Evolutionary conservation across 1,140 invertebrate species (phyloP).

Genomic region (Drosophila sp.): DNA sequence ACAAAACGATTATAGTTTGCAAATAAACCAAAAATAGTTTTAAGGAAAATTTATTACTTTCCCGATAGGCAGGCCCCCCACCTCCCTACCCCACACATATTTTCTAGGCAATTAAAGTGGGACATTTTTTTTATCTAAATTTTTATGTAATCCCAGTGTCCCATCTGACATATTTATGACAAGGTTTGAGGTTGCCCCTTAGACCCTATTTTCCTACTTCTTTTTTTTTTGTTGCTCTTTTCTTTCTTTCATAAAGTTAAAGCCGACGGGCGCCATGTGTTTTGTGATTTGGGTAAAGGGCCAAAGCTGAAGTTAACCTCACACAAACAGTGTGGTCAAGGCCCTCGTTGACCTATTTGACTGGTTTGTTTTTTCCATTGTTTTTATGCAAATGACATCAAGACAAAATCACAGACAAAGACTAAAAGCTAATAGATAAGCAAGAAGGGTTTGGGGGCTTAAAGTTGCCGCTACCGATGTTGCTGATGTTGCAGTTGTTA

Average conservation of each 20-base stretch:
- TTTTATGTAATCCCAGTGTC: conserved; percentile 30
- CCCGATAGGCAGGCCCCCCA: background rate
- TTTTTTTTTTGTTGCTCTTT: background rate
- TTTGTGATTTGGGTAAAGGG: conserved; percentile 64
- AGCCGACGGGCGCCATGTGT: conserved; percentile 67
- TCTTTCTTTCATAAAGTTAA: conserved; percentile 27
- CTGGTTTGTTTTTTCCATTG: conserved; percentile 5
- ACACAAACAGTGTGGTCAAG: conserved; percentile 16
- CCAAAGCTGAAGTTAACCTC: conserved; percentile 21
- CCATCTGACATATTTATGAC: conserved; percentile 76
- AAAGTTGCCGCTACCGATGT: conserved; percentile 1
- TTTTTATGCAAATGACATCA: conserved; percentile 68
- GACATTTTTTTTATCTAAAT: conserved; percentile 29
- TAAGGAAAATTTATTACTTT: background rate
- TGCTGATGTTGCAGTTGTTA: conserved; percentile 16
- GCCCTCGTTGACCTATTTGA: conserved; percentile 25
- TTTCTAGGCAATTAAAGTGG: conserved; percentile 25
- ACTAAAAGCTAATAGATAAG: conserved; percentile 20
- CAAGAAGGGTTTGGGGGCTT: conserved; percentile 28
- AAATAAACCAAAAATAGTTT: conserved; percentile 2
- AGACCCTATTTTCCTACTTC: background rate
- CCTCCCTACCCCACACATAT: background rate
- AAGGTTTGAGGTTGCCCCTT: conserved; percentile 30
- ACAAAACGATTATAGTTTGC: background rate
- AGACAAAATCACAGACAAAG: background rate